Percentiles rank a stretch among this genome's conserved stretches.
phyloP scores from a whole-genome alignment of 2,113 vertebrate species.

The Pan paniscus region DNA sequence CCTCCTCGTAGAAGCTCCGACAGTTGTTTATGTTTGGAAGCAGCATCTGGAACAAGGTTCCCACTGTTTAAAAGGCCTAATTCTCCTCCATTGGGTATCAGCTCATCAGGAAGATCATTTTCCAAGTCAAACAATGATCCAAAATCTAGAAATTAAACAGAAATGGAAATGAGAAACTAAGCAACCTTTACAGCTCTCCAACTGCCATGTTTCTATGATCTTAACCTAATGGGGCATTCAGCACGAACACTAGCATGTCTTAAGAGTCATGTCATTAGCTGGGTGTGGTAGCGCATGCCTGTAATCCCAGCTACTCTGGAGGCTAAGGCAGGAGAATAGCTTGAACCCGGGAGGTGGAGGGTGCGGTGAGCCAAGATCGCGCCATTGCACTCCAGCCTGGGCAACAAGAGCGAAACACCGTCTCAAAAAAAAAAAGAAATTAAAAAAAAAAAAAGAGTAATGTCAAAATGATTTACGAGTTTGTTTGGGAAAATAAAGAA shows the following conservation, averaged over 20 bases:
- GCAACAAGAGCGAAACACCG: no score
- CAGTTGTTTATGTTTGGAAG: conserved; percentile 97
- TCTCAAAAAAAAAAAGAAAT: no score
- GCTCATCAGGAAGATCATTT: conserved; percentile 98
- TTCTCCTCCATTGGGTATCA: conserved; percentile 96
- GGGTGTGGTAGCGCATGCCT: no score
- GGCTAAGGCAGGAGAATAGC: no score
- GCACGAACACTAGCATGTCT: background rate
- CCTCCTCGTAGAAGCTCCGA: conserved; percentile 96
- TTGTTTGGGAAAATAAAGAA: background rate
- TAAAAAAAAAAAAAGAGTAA: background rate
- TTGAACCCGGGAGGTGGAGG: no score
- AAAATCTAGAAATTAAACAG: conserved; percentile 91
- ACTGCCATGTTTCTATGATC: background rate
- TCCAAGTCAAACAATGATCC: conserved; percentile 97
- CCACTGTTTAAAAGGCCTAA: conserved; percentile 91
- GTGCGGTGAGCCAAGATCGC: no score
- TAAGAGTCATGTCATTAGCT: background rate
- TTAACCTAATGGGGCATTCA: background rate
- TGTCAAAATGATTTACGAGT: background rate
- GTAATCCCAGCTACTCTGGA: no score
- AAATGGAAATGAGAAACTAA: conserved; percentile 77
- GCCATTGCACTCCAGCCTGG: no score
- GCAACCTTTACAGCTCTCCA: conserved; percentile 20
- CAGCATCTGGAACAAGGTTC: conserved; percentile 93